Percentiles rank a stretch among this genome's conserved stretches.
Conservation (phyloP, 1,140 invertebrate species). For the Diuraphis noxia region DNA sequence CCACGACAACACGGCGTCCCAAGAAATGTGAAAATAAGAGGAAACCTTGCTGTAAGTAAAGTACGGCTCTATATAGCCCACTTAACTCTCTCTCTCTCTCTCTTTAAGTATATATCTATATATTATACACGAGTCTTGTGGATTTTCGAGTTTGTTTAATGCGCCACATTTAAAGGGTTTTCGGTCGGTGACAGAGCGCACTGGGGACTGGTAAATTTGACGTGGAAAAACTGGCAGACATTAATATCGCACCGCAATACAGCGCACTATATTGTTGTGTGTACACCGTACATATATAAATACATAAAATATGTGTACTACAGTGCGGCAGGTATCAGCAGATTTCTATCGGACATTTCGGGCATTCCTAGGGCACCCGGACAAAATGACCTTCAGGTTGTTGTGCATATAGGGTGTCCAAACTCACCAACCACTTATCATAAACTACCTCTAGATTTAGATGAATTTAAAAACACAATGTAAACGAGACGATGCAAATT, state of each 20-base stretch:
- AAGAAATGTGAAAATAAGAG: neutral
- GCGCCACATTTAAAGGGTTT: constrained; percentile 28
- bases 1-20: neutral
- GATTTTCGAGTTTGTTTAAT: constrained; percentile 8
- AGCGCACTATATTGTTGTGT: neutral
- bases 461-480: neutral
- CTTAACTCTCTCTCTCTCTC: neutral
- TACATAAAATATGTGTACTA: neutral
- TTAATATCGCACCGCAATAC: neutral
- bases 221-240: neutral
- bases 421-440: neutral
- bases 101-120: neutral
- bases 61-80: neutral
- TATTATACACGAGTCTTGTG: neutral
- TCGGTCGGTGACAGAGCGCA: neutral
- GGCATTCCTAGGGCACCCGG: neutral
- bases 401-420: neutral
- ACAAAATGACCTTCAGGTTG: neutral
- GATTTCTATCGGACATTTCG: neutral
- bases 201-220: neutral
- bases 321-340: neutral
- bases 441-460: neutral
- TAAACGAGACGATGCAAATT: no score
- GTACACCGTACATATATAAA: neutral
- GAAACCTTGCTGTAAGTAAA: neutral